phyloP scores from a whole-genome alignment of 2,113 vertebrate species.

The Nibea coibor region DNA sequence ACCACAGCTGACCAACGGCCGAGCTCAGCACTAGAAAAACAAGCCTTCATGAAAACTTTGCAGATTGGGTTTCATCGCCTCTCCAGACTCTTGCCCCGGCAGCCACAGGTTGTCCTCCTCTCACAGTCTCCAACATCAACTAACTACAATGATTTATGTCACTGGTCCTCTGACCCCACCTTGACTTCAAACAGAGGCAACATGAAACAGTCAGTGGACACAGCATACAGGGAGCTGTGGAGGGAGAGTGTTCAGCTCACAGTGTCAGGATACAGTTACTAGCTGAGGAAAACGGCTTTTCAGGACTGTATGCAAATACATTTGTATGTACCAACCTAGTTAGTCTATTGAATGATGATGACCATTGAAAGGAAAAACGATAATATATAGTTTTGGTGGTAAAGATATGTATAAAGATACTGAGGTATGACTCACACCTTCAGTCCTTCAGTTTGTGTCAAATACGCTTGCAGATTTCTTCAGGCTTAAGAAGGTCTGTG shows the following conservation, averaged over 20 bases:
- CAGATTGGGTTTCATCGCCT: constrained; percentile 89
- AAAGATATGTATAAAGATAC: too few species aligned
- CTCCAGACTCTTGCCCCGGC: constrained; percentile 56
- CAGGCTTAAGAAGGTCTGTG: too few species aligned
- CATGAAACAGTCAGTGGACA: constrained; percentile 74
- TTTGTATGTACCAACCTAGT: background rate
- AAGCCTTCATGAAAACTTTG: constrained; percentile 82
- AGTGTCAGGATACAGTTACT: background rate
- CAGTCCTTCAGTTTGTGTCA: too few species aligned
- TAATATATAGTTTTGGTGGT: too few species aligned
- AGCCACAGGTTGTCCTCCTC: constrained; percentile 38
- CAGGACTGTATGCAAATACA: background rate
- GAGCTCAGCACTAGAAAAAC: constrained; percentile 82
- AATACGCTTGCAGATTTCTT: too few species aligned
- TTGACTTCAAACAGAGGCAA: constrained; percentile 83
- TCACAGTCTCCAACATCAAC: constrained; percentile 58
- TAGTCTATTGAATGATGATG: too few species aligned
- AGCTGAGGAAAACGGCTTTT: background rate
- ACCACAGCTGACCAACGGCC: constrained; percentile 77
- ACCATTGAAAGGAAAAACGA: too few species aligned
- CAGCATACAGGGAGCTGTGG: constrained; percentile 11
- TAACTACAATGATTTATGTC: constrained; percentile 89
- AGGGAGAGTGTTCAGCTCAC: constrained; percentile 3
- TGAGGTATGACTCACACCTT: too few species aligned
- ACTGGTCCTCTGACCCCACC: constrained; percentile 85